These are phyloP conservation scores for Halichoeres trimaculatus DNA, from an alignment of 2,113 vertebrate genomes.

Conservation along the genomic window DNA sequence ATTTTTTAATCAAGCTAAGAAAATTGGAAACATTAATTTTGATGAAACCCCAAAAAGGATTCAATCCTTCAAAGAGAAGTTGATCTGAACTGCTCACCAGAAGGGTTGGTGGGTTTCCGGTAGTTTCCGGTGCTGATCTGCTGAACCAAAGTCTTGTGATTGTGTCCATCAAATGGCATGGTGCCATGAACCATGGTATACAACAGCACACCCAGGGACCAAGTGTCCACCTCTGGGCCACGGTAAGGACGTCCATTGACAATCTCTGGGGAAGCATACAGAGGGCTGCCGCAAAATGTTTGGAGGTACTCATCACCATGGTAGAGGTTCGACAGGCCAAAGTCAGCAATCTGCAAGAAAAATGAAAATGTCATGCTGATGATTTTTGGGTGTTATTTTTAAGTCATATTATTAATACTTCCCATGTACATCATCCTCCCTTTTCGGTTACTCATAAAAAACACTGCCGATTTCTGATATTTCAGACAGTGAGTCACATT, in stretches of 20 bases:
- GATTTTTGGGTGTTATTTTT: neutral
- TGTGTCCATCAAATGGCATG: conserved; percentile 95
- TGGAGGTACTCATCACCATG: conserved; percentile 91
- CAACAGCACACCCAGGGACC: conserved; percentile 95
- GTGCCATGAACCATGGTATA: conserved; percentile 94
- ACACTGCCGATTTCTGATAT: neutral
- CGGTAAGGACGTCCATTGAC: conserved; percentile 93
- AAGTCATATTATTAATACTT: neutral
- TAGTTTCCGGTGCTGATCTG: conserved; percentile 94
- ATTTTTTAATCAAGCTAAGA: neutral
- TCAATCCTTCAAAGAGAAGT: neutral
- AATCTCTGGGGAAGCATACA: conserved; percentile 97
- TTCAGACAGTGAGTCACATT: neutral
- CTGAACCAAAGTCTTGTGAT: conserved; percentile 90
- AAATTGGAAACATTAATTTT: neutral
- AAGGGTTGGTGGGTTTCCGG: conserved; percentile 89
- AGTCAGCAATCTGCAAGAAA: conserved; percentile 91
- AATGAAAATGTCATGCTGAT: neutral
- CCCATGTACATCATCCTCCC: neutral
- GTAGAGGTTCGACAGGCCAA: conserved; percentile 95
- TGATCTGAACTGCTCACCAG: conserved; percentile 80
- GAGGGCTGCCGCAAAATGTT: conserved; percentile 95
- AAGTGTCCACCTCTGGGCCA: conserved; percentile 95
- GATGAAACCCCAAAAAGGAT: neutral
- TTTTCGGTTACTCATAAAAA: conserved; percentile 1